phyloP scores from a whole-genome alignment of 2,113 vertebrate genomes.

The Lates calcarifer region DNA sequence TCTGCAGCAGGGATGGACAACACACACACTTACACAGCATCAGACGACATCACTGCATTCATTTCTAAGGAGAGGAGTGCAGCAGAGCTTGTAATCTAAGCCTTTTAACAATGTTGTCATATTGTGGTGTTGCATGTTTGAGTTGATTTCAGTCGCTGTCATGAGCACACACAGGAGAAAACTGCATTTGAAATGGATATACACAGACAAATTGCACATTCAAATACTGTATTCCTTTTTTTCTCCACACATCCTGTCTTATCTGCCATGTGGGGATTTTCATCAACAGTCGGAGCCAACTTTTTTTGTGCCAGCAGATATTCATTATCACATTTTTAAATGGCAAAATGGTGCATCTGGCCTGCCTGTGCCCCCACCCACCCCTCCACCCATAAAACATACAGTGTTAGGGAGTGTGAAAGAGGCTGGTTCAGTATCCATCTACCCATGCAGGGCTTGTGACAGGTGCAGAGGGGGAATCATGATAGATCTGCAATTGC shows the following conservation, averaged over 20 bases:
- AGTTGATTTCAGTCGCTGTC: background rate
- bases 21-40: background rate
- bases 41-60: background rate
- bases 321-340: constrained; percentile 37
- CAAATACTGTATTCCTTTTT: background rate
- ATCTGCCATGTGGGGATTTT: constrained; percentile 12
- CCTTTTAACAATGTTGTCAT: background rate
- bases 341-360: constrained; percentile 7
- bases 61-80: too few species aligned
- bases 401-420: constrained; percentile 1
- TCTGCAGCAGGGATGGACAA: background rate
- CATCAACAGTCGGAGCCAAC: constrained; percentile 2
- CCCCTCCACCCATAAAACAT: background rate
- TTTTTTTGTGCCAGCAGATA: background rate
- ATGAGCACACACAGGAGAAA: background rate
- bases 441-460: constrained; percentile 25
- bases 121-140: background rate
- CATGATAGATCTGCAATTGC: constrained; percentile 57
- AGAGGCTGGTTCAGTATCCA: constrained; percentile 24
- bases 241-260: constrained; percentile 16
- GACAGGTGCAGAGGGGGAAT: constrained; percentile 58
- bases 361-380: background rate
- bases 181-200: constrained; percentile 18
- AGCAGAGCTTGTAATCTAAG: background rate
- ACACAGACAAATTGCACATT: constrained; percentile 16